Percentiles rank a stretch among this genome's conserved stretches.
These are phyloP conservation scores for Pseudolycoriella hygida DNA, from an alignment of 2,888 invertebrate species.

Conservation along the genomic window DNA sequence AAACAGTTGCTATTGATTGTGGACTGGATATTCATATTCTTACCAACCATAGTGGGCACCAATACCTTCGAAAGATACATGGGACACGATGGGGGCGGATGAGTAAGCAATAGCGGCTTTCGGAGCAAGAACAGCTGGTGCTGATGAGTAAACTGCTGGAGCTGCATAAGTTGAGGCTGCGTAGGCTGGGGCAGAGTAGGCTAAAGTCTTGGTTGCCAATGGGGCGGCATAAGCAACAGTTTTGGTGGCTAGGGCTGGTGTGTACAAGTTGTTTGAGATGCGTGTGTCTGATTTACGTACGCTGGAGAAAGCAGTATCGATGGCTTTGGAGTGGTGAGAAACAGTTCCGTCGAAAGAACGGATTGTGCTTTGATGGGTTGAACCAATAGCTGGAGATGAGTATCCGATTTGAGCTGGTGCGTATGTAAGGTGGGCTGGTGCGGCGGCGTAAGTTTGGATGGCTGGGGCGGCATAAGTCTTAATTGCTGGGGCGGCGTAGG, in stretches of 20 bases:
- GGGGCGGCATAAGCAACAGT: constrained; percentile 21
- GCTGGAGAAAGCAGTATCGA: constrained; percentile 40
- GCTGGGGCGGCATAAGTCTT: not conserved
- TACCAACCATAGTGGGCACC: constrained; percentile 47
- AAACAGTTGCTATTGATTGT: too few relatives aligned
- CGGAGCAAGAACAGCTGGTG: constrained; percentile 15
- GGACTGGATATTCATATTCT: constrained; percentile 13
- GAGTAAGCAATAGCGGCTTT: constrained; percentile 23
- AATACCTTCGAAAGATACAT: constrained; percentile 43
- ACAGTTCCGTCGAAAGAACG: constrained; percentile 38
- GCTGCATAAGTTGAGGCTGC: constrained; percentile 15
- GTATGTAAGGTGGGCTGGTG: constrained; percentile 14
- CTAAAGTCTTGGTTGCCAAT: not conserved
- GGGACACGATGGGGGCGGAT: constrained; percentile 32
- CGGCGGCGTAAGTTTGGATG: constrained; percentile 26
- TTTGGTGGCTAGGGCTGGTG: constrained; percentile 25
- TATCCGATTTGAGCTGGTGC: constrained; percentile 13
- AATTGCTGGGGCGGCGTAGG: too few relatives aligned
- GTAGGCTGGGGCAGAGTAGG: constrained; percentile 14
- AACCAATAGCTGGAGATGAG: constrained; percentile 24
- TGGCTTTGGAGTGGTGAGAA: constrained; percentile 38
- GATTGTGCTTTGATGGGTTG: constrained; percentile 36
- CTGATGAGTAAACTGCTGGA: constrained; percentile 16
- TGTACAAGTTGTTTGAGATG: constrained; percentile 37
- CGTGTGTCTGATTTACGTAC: constrained; percentile 40